phyloP scores from a whole-genome alignment of 2,888 invertebrate genomes.

The Tubulanus polymorphus region DNA sequence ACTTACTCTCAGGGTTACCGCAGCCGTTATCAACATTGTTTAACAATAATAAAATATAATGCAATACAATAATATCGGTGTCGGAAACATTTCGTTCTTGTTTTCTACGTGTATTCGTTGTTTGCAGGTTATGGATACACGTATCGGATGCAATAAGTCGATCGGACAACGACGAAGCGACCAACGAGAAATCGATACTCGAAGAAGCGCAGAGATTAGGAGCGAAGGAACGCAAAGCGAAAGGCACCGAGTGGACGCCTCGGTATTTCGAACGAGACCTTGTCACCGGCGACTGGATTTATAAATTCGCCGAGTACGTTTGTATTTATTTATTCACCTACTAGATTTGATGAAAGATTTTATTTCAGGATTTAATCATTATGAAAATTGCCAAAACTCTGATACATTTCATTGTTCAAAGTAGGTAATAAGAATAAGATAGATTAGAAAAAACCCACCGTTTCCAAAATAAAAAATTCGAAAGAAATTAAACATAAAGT shows the following conservation, averaged over 20 bases:
- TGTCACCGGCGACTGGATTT: constrained; percentile 65
- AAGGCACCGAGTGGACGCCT: constrained; percentile 69
- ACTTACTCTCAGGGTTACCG: no score
- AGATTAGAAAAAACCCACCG: no score
- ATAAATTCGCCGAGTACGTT: constrained; percentile 68
- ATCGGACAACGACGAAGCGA: constrained; percentile 83
- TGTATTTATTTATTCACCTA: constrained; percentile 5
- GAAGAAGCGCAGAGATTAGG: constrained; percentile 80
- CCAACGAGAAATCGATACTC: constrained; percentile 82
- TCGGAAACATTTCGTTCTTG: no score
- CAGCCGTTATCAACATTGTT: no score
- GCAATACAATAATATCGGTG: no score
- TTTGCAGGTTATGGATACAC: constrained; percentile 68
- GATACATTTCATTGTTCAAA: no score
- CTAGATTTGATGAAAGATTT: constrained; percentile 3
- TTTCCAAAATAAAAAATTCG: no score
- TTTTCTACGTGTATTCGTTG: not conserved
- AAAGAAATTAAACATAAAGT: no score
- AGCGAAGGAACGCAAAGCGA: constrained; percentile 67
- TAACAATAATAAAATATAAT: no score
- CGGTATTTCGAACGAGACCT: constrained; percentile 66
- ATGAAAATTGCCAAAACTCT: no score
- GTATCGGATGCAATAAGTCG: constrained; percentile 79
- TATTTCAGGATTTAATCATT: no score
- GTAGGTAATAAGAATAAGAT: no score